These are phyloP conservation scores for Xylota segnis DNA, from an alignment of 2,888 invertebrate species.

Conservation along the genomic window DNA sequence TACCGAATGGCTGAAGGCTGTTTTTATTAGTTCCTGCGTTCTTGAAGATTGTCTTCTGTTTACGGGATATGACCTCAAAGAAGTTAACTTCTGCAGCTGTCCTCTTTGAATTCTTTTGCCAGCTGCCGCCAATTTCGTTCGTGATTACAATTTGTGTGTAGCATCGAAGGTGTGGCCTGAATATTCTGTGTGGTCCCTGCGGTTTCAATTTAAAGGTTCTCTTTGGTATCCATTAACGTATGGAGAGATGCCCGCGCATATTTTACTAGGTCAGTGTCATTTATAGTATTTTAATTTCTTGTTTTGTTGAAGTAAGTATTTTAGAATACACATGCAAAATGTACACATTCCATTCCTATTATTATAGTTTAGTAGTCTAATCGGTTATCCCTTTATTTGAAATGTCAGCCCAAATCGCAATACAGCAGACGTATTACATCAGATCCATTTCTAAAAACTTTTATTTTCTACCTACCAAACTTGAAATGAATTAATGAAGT, in stretches of 20 bases:
- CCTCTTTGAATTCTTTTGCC: constrained; percentile 40
- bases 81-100: constrained; percentile 2
- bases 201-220: constrained; percentile 25
- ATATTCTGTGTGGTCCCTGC: constrained; percentile 38
- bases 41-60: background rate
- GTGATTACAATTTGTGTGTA: constrained; percentile 10
- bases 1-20: background rate
- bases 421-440: too few species aligned
- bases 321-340: too few species aligned
- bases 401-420: too few species aligned
- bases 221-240: constrained; percentile 8
- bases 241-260: background rate
- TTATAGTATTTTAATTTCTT: background rate
- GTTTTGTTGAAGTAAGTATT: too few species aligned
- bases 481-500: too few species aligned
- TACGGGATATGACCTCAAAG: background rate
- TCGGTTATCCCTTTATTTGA: too few species aligned
- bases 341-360: too few species aligned
- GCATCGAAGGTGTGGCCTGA: constrained; percentile 33
- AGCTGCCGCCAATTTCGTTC: constrained; percentile 39
- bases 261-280: constrained; percentile 8
- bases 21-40: background rate
- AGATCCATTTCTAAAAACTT: too few species aligned
- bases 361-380: too few species aligned
- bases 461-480: too few species aligned